Evolutionary conservation across 2,113 vertebrate genomes (phyloP), one percentile per base, ranked within the genome.

Genomic region (Dolichotis patagonum): DNA sequence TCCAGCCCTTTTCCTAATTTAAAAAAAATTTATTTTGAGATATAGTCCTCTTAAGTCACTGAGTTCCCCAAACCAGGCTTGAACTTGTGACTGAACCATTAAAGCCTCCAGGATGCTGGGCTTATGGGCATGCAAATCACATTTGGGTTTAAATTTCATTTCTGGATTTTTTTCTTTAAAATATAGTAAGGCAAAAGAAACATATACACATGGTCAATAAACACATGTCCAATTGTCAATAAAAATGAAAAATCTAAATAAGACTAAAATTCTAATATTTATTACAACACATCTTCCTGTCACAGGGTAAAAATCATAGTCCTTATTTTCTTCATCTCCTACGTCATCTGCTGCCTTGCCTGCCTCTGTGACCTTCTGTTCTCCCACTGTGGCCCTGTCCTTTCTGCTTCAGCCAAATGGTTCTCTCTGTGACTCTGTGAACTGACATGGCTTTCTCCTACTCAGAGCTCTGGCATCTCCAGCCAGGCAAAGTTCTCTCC

Each of bases 231-330:
- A 49, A 91, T 62, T 92, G 93, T 94, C 26, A 89, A 41, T 87
- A 62, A 89, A 90, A 71, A n/a, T 73, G 88, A 85, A 88, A 94
- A 83, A 81, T 54, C 69, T 67, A 62, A 89, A 63, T 87, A 95
- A 96, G 49, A 26, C 8, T 30, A 43, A 71, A 69, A 67, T 86
- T 84, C 14, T 75, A 35, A 41, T 26, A 41, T n/a, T 67, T 56
- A 24, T 10, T 5, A 67, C 32, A 2, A 20, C 19, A 38, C 22
- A 26, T 3, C 20, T 84, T 81, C 41, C 16, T 32, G 17, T 71
- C 24, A 32, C 28, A 75, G 16, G 49, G 54, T 54, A 62, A 58
- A 41, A n/a, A 3, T 46, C 22, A 58, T 14, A 56, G 35, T 58
- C 32, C 63, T 88, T 80, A 28, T 63, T 93, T 52, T 62, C 71